phyloP scores from a whole-genome alignment of 2,797 vertebrate genomes.

The Helicolenus hilgendorfi region DNA sequence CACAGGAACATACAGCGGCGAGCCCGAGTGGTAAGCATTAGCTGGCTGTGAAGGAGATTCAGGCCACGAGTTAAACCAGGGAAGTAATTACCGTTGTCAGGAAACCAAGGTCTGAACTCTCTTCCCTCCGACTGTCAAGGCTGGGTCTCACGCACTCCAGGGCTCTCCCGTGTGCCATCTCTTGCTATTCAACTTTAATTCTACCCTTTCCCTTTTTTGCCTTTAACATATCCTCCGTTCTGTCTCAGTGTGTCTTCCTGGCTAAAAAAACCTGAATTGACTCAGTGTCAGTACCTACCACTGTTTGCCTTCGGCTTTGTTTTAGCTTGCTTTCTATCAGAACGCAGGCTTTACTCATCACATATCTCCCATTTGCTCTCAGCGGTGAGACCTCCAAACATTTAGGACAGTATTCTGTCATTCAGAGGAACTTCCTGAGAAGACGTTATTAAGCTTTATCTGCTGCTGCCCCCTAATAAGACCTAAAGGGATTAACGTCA shows the following conservation, averaged over 20 bases:
- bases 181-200: slow-evolving; percentile 28
- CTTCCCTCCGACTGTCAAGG: slow-evolving; percentile 19
- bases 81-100: slow-evolving; percentile 80
- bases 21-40: slow-evolving; percentile 49
- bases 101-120: slow-evolving; percentile 55
- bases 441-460: slow-evolving; percentile 19
- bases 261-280: slow-evolving; percentile 32
- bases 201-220: slow-evolving; percentile 6
- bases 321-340: slow-evolving; percentile 8
- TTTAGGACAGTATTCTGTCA: neutral
- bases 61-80: slow-evolving; percentile 68
- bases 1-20: slow-evolving; percentile 51
- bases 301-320: slow-evolving; percentile 7
- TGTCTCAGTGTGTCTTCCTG: slow-evolving; percentile 32
- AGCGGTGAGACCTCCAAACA: neutral
- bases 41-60: slow-evolving; percentile 68
- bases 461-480: neutral
- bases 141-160: neutral
- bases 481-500: neutral
- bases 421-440: neutral
- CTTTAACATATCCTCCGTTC: neutral
- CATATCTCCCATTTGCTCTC: neutral
- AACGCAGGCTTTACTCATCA: neutral
- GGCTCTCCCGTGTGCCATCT: neutral
- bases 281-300: slow-evolving; percentile 8